A percentile compares a stretch with the other conserved stretches of the same genome.
These are phyloP conservation scores for Dipodomys ordii DNA, from an alignment of 2,113 vertebrate species.

Conservation along the genomic window DNA sequence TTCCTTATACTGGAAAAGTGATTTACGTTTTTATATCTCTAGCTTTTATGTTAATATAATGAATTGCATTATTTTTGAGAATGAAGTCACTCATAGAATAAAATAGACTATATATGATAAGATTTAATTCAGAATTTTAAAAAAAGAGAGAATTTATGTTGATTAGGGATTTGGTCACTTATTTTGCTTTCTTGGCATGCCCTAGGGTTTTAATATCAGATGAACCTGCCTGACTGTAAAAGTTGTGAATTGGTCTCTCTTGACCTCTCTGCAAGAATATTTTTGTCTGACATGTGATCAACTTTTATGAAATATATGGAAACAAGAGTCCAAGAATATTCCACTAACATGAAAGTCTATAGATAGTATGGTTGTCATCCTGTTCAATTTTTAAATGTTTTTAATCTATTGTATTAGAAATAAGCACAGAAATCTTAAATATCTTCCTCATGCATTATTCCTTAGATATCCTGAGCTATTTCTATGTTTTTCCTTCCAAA, in stretches of 20 bases:
- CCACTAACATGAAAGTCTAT: neutral
- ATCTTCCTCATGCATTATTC: neutral
- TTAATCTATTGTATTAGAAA: neutral
- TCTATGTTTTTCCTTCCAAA: neutral
- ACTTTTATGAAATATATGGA: neutral
- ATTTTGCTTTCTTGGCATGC: neutral
- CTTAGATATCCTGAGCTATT: neutral
- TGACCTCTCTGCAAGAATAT: neutral
- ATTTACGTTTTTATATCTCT: neutral
- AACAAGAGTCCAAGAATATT: neutral
- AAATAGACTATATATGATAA: neutral
- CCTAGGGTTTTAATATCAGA: neutral
- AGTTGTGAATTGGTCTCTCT: neutral
- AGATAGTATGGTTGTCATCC: neutral
- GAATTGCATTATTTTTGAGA: neutral
- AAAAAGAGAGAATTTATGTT: neutral
- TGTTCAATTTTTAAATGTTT: neutral
- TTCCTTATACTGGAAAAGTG: neutral
- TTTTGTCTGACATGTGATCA: neutral
- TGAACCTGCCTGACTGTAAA: neutral
- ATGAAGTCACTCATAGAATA: neutral
- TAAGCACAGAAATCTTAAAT: neutral
- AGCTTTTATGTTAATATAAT: neutral
- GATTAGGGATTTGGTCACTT: neutral
- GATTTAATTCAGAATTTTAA: neutral